Evolutionary conservation across 2,113 vertebrate genomes (phyloP).

Genomic region (Prunella himalayana): DNA sequence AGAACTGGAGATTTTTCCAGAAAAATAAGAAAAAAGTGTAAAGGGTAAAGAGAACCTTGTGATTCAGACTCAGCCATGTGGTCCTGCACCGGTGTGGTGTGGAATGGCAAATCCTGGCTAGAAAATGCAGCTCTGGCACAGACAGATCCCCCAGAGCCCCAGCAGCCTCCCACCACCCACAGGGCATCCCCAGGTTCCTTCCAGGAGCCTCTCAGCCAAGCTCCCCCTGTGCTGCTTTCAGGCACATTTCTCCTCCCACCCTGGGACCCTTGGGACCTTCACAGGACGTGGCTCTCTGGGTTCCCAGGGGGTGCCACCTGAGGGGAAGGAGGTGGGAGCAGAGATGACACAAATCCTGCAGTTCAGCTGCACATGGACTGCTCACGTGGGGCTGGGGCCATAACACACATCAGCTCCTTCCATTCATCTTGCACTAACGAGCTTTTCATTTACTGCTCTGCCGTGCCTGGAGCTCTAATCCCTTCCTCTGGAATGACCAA

Average conservation of each 20-base stretch:
- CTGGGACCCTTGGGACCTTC: not conserved
- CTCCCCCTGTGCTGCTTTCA: not conserved
- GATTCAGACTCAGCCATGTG: not conserved
- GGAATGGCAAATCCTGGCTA: not conserved
- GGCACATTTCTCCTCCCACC: not conserved
- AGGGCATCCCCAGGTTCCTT: not conserved
- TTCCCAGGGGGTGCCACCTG: not conserved
- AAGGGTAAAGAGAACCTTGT: not conserved
- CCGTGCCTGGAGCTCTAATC: not conserved
- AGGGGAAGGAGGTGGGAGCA: not conserved
- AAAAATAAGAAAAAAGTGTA: not conserved
- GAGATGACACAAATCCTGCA: not conserved
- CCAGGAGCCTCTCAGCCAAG: not conserved
- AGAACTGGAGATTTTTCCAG: not conserved
- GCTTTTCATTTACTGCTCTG: not conserved
- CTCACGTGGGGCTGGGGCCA: not conserved
- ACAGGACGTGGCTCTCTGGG: not conserved
- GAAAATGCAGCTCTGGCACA: not conserved
- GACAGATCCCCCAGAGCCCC: not conserved
- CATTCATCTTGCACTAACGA: not conserved
- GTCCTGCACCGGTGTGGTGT: rapidly evolving
- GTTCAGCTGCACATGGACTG: rapidly evolving
- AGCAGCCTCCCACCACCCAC: not conserved
- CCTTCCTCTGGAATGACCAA: not conserved
- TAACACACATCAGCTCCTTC: not conserved